Conservation (phyloP, 2,797 vertebrate species). For the Alca torda region DNA sequence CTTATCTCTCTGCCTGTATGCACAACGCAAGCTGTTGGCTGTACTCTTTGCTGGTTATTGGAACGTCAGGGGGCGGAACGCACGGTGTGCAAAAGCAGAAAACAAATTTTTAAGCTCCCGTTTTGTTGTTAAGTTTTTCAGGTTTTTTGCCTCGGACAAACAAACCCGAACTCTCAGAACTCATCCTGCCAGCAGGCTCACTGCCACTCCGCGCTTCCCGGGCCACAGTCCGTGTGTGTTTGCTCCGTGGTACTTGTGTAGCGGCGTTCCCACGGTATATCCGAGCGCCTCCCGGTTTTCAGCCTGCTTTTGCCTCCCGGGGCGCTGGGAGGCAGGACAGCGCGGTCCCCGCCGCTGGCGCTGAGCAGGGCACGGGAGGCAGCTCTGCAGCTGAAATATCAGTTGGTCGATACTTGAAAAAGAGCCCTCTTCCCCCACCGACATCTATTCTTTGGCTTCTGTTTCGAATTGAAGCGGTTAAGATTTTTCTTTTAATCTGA, state of each 20-base stretch:
- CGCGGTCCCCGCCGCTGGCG: rapidly evolving
- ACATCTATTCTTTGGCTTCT: not conserved
- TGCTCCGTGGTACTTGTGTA: not conserved
- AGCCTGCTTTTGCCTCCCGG: too few species aligned
- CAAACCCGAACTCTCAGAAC: not conserved
- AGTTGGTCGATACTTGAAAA: not conserved
- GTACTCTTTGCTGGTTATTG: not conserved
- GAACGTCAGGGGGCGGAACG: not conserved
- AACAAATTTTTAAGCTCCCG: not conserved
- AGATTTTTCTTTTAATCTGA: not conserved
- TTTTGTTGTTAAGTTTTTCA: not conserved
- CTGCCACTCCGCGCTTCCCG: rapidly evolving
- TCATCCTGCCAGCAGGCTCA: rapidly evolving
- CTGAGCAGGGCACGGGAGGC: too few species aligned
- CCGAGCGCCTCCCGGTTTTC: rapidly evolving
- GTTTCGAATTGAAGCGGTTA: not conserved
- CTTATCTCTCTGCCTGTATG: not conserved
- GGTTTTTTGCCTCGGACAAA: not conserved
- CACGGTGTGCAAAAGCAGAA: not conserved
- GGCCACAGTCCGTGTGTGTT: rapidly evolving
- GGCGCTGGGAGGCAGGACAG: rapidly evolving
- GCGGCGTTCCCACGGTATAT: rapidly evolving
- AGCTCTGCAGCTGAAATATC: not conserved
- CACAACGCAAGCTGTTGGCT: not conserved
- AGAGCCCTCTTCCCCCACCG: not conserved